These are phyloP conservation scores for Ageneiosus marmoratus DNA, from an alignment of 2,113 vertebrate species.

Conservation along the genomic window DNA sequence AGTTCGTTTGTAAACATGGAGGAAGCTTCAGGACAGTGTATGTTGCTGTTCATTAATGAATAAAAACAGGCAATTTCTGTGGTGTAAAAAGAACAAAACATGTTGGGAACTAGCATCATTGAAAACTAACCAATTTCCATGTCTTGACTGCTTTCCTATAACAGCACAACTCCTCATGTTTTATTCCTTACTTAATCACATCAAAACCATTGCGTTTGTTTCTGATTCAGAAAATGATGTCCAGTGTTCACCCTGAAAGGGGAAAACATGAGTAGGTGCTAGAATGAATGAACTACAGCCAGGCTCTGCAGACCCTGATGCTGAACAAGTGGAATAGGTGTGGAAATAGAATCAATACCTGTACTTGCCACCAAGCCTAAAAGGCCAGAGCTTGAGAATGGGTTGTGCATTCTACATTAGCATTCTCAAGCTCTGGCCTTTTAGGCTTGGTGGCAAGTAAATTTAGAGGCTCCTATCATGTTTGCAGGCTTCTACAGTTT, in stretches of 20 bases:
- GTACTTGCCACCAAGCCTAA: constrained; percentile 74
- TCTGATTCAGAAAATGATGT: background rate
- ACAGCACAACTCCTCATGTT: background rate
- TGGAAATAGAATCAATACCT: constrained; percentile 59
- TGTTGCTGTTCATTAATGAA: background rate
- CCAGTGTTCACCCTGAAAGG: background rate
- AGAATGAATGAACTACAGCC: background rate
- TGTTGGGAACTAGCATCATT: too few species aligned
- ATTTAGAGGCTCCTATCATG: constrained; percentile 79
- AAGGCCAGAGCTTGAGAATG: constrained; percentile 65
- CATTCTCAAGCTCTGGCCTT: constrained; percentile 66
- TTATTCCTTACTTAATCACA: background rate
- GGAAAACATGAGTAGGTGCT: background rate
- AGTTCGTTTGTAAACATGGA: background rate
- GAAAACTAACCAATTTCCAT: background rate
- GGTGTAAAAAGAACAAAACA: background rate
- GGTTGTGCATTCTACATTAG: background rate
- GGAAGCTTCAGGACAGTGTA: background rate
- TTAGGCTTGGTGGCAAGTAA: constrained; percentile 75
- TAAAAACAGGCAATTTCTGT: background rate
- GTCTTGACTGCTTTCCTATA: background rate
- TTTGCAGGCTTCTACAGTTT: constrained; percentile 86
- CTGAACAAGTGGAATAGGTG: background rate
- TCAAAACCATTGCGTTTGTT: background rate
- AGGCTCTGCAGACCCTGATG: background rate